phyloP scores from a whole-genome alignment of 2,888 invertebrate genomes.

The Odontothrips loti region DNA sequence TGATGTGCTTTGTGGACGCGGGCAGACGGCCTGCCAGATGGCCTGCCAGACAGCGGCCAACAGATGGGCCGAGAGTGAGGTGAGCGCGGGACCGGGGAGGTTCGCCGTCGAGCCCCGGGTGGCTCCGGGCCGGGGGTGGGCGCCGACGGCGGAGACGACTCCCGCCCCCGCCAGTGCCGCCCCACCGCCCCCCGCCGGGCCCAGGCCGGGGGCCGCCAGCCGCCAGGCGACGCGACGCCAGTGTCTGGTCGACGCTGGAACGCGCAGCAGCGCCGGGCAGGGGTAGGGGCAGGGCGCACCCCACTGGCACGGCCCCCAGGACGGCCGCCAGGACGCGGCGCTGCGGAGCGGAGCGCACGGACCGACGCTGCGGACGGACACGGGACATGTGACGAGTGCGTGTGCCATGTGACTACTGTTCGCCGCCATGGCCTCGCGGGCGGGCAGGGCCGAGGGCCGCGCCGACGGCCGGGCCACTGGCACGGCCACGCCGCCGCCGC shows the following conservation, averaged over 20 bases:
- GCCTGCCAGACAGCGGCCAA: background rate
- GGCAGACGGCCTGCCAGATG: background rate
- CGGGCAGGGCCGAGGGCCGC: background rate
- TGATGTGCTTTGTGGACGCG: background rate
- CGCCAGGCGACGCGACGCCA: background rate
- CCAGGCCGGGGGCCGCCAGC: background rate
- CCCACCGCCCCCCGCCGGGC: background rate
- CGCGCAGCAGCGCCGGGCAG: slow-evolving; percentile 9
- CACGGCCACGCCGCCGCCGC: slow-evolving; percentile 5
- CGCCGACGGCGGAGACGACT: background rate
- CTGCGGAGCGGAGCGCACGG: background rate
- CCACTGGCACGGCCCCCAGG: background rate
- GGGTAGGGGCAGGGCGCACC: no score
- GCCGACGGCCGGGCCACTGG: background rate
- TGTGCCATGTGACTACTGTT: background rate
- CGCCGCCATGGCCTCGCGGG: background rate
- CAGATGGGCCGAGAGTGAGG: no score
- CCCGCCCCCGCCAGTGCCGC: background rate
- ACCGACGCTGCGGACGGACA: background rate
- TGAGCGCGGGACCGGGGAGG: no score
- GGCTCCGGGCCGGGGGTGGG: background rate
- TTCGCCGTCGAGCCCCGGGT: background rate
- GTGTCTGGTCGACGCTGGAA: slow-evolving; percentile 24
- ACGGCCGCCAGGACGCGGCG: background rate
- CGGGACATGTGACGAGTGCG: background rate